Base-by-base conservation (phyloP, 2,797 vertebrate species). In the Apogon hyalosoma region DNA sequence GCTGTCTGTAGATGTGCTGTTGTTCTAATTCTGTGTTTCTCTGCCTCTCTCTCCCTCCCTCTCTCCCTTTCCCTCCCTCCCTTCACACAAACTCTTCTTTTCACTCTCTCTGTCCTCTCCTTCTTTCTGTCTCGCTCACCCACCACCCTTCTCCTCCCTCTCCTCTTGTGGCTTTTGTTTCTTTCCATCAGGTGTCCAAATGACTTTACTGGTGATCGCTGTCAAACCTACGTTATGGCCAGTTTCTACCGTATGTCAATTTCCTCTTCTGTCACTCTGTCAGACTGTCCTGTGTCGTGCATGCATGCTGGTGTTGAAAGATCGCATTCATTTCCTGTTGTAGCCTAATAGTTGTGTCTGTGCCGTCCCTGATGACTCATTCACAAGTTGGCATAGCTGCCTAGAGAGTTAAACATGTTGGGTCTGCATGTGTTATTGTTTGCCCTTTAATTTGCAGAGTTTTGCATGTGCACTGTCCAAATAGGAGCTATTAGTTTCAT, bases 191-290 rank as follows among this genome's bases (percentile, higher is more conserved):
- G 97, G 97, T 99, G 97, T 97, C 97, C 97, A 92, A 98, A 98
- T 95, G 97, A 97, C 95, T 99, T 97, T 97, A 99, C 96, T 95
- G 97, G 97, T 95, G 97, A 98, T 95, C 97, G 97, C 95, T 99
- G 97, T 97, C 97, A 98, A 96, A 97, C 96, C 97, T 99, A 97
- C 97, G 97, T 98, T 96, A 98, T 99, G 97, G 97, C 97, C 97
- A 97, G 97, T 98, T 98, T 98, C 95, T 99, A 98, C 97, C 97
- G 97, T 99, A 99, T 98, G 97, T 99, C 95, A 95, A 96, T 94
- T 96, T 96, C 95, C 92, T 92, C 86, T 94, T 94, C 92, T 96
- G 90, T 95, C 95, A 92, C 82, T 84, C 81, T 90, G 87, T 88
- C 83, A 55, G 83, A 88, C 86, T 87, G 87, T 83, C 71, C 71